These are phyloP conservation scores for Caenorhabditis imperialis DNA, from an alignment of 2,888 invertebrate species.

Conservation along the genomic window DNA sequence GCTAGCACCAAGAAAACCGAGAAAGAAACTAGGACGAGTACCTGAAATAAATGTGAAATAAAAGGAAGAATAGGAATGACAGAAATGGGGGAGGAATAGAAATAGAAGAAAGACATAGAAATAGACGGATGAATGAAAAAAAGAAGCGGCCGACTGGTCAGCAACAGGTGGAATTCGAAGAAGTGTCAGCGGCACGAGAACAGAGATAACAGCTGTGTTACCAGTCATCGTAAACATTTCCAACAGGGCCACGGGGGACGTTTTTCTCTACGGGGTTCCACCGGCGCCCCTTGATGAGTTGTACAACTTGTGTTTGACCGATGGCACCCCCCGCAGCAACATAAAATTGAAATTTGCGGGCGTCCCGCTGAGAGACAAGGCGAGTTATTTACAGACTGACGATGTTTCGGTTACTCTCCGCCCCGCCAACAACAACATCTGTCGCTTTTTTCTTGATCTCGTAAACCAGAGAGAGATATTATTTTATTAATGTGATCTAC, in stretches of 20 bases:
- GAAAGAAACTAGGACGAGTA: conserved; percentile 36
- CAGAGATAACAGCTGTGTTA: conserved; percentile 54
- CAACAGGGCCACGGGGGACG: conserved; percentile 19
- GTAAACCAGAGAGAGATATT: too few species aligned
- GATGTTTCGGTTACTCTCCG: too few species aligned
- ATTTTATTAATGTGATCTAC: conserved; percentile 42
- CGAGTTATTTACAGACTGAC: too few species aligned
- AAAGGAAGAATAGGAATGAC: conserved; percentile 1
- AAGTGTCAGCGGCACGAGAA: conserved; percentile 33
- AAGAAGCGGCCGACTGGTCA: conserved; percentile 6
- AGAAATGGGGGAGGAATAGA: conserved; percentile 3
- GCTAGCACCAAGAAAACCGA: conserved; percentile 18
- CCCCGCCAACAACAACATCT: too few species aligned
- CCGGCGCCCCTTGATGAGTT: conserved; percentile 41
- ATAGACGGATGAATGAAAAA: conserved; percentile 2
- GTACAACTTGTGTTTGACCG: conserved; percentile 34
- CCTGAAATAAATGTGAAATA: conserved; percentile 24
- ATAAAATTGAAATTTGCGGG: conserved; percentile 26
- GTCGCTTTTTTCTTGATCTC: too few species aligned
- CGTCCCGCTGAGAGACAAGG: neutral
- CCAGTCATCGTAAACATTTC: conserved; percentile 54
- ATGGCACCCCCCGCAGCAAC: conserved; percentile 28
- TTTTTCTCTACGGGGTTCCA: conserved; percentile 48
- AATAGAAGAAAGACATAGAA: conserved; percentile 9
- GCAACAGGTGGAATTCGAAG: conserved; percentile 46